These are phyloP conservation scores for Chrosomus eos DNA, from an alignment of 2,797 vertebrate species.

Conservation along the genomic window DNA sequence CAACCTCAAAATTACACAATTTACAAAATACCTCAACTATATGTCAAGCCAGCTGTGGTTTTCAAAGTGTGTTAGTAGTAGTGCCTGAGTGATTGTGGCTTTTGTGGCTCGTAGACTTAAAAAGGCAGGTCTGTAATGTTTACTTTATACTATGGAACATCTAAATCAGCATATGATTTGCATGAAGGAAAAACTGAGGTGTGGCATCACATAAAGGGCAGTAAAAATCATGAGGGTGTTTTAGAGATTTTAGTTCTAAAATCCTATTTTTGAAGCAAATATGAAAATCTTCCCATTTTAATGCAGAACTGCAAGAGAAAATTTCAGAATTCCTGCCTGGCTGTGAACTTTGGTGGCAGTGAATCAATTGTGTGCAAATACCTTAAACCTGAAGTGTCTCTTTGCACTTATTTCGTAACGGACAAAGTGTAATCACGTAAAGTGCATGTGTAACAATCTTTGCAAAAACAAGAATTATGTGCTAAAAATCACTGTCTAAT, in stretches of 20 bases:
- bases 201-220: background rate
- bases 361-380: slow-evolving; percentile 68
- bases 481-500: slow-evolving; percentile 46
- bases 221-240: background rate
- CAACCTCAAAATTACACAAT: slow-evolving; percentile 62
- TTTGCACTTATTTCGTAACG: slow-evolving; percentile 58
- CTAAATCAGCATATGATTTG: slow-evolving; percentile 11
- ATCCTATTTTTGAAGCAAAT: background rate
- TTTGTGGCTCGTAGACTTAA: slow-evolving; percentile 28
- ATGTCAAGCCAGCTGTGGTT: slow-evolving; percentile 14
- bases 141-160: background rate
- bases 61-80: no score
- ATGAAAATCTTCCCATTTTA: background rate
- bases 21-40: slow-evolving; percentile 26
- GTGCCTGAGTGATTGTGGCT: slow-evolving; percentile 8
- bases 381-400: slow-evolving; percentile 62
- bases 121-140: slow-evolving; percentile 3
- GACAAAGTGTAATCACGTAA: slow-evolving; percentile 73
- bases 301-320: background rate
- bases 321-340: background rate
- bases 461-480: slow-evolving; percentile 35
- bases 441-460: slow-evolving; percentile 79
- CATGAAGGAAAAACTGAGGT: slow-evolving; percentile 36
- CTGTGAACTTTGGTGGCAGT: background rate
- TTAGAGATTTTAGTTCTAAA: slow-evolving; percentile 5